A percentile compares a stretch with the other conserved stretches of the same genome.
phyloP scores from a whole-genome alignment of 2,888 invertebrate genomes.

The Eupithecia subfuscata region DNA sequence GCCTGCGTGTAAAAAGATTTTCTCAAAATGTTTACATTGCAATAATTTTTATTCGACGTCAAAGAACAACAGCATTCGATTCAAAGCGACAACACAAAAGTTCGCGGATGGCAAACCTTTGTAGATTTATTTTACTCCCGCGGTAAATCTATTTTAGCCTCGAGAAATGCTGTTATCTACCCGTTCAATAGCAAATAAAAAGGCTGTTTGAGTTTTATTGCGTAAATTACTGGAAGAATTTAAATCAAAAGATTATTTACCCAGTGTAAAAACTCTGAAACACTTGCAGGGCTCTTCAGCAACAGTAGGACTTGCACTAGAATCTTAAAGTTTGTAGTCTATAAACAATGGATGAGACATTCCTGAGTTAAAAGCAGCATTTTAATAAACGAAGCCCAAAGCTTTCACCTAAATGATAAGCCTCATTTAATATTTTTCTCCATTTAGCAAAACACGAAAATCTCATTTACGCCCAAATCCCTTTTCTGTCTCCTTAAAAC shows the following conservation, averaged over 20 bases:
- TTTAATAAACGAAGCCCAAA: slow-evolving; percentile 13
- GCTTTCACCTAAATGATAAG: slow-evolving; percentile 25
- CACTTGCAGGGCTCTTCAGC: not conserved
- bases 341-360: not conserved
- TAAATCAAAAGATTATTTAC: not conserved
- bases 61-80: slow-evolving; percentile 54
- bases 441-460: slow-evolving; percentile 54
- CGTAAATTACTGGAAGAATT: not conserved
- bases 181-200: not conserved
- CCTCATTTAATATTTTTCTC: slow-evolving; percentile 42
- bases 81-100: slow-evolving; percentile 35
- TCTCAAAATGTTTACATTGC: slow-evolving; percentile 78
- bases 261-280: not conserved
- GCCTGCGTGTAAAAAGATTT: slow-evolving; percentile 79
- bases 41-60: slow-evolving; percentile 70
- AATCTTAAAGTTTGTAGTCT: not conserved
- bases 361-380: slow-evolving; percentile 6
- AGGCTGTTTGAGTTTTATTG: not conserved
- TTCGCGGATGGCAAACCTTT: slow-evolving; percentile 27
- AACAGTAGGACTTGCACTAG: not conserved
- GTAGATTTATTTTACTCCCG: slow-evolving; percentile 22
- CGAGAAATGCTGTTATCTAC: slow-evolving; percentile 1
- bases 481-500: slow-evolving; percentile 53
- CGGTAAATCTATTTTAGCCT: slow-evolving; percentile 16
- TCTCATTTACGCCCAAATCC: slow-evolving; percentile 57